Percentiles rank a stretch among this genome's conserved stretches.
These are phyloP conservation scores for Ectropis crepuscularia DNA, from an alignment of 2,888 invertebrate species.

Conservation along the genomic window DNA sequence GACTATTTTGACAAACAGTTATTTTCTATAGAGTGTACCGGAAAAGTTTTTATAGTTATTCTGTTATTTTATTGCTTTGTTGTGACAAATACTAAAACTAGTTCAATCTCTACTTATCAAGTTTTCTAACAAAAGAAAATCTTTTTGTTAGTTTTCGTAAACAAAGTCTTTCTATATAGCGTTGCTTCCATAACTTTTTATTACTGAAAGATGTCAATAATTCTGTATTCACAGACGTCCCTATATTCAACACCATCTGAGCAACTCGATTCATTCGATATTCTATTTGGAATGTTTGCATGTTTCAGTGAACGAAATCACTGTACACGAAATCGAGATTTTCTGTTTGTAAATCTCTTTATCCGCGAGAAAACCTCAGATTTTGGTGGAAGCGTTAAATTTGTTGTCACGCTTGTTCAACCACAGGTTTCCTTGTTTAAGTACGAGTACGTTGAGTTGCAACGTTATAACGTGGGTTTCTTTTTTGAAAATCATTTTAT, in stretches of 20 bases:
- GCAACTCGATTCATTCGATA: slow-evolving; percentile 20
- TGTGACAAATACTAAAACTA: slow-evolving; percentile 21
- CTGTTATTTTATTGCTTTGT: slow-evolving; percentile 25
- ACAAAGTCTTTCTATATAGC: slow-evolving; percentile 5
- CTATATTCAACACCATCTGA: slow-evolving; percentile 29
- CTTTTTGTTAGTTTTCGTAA: slow-evolving; percentile 12
- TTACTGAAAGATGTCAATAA: slow-evolving; percentile 28
- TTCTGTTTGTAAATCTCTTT: slow-evolving; percentile 41
- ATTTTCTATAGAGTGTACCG: slow-evolving; percentile 18
- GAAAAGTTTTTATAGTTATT: slow-evolving; percentile 23
- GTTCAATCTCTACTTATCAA: not conserved
- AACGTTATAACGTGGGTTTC: too few relatives aligned
- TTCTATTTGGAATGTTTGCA: slow-evolving; percentile 34
- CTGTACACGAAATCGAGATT: slow-evolving; percentile 33
- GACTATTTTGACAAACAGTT: slow-evolving; percentile 7
- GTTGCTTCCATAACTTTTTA: slow-evolving; percentile 20
- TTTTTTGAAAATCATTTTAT: too few relatives aligned
- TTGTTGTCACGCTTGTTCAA: slow-evolving; percentile 21
- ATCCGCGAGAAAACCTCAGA: slow-evolving; percentile 33
- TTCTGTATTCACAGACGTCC: slow-evolving; percentile 21
- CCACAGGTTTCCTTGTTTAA: slow-evolving; percentile 10
- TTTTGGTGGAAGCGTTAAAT: slow-evolving; percentile 35
- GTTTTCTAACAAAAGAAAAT: slow-evolving; percentile 13
- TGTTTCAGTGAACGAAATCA: slow-evolving; percentile 36
- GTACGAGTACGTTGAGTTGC: not conserved